Evolutionary conservation across 2,113 vertebrate species (phyloP), one percentile per base, ranked within the genome.

Genomic region (Lynx canadensis): DNA sequence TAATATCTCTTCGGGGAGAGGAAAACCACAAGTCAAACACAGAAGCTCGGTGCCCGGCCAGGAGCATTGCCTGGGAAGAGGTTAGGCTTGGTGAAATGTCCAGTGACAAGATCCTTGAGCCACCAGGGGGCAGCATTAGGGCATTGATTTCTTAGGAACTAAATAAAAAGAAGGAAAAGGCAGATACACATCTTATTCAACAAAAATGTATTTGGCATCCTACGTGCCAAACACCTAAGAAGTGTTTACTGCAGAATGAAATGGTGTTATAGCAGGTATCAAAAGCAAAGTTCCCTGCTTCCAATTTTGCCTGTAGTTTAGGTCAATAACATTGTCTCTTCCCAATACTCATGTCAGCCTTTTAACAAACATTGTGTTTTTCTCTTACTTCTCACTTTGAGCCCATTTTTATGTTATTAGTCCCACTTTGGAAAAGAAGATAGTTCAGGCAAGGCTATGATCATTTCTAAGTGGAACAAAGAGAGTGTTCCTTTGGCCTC

Each of bases 71-170:
- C 52, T 9, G 23, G 55, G 11, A 45, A 83, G 15, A 83, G 15
- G 29, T 38, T 83, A 55, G 55, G 48, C 19, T 60, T 55, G 7
- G 33, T n/a, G 66, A 18, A 50, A 36, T 41, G 84, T 25, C 36
- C 63, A 80, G 10, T 1, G 45, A 48, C 65, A 18, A n/a, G 48
- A 69, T 57, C 12, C 2, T 68, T 13, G 11, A 48, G 55, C 79
- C 94, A 94, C 71, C 18, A 97, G 94, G n/a, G 31, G 71, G 88
- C 94, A 95, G 95, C 87, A 94, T 79, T 4, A 57, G 48, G 78
- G 71, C 63, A 94, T 1, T 60, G 55, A 73, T 73, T 84, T 91
- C 33, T 48, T 18, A 73, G 33, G 25, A 19, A 71, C 73, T 63
- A 79, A 74, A 29, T 25, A 45, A 25, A 92, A 84, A 84, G 5